Conservation (phyloP, 2,888 invertebrate species). For the Pocota personata region DNA sequence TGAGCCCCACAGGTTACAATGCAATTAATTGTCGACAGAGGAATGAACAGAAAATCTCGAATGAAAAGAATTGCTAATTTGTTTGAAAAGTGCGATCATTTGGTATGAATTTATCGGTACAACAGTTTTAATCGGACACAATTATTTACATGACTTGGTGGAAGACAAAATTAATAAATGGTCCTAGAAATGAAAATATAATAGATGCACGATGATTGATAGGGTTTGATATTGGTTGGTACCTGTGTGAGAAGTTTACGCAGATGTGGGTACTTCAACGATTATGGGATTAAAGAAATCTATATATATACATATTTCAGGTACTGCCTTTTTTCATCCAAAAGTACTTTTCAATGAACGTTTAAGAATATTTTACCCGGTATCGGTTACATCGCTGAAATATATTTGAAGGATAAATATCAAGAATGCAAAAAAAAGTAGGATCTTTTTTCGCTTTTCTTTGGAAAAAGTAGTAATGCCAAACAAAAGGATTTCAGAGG, state of each 20-base stretch:
- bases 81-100: slow-evolving; percentile 27
- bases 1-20: slow-evolving; percentile 35
- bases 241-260: slow-evolving; percentile 3
- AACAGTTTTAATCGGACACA: not conserved
- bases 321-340: not conserved
- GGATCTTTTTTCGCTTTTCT: slow-evolving; percentile 40
- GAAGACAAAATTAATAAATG: not conserved
- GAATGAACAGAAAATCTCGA: not conserved
- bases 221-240: slow-evolving; percentile 25
- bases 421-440: slow-evolving; percentile 38
- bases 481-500: slow-evolving; percentile 42
- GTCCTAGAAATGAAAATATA: not conserved
- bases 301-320: too few species aligned
- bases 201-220: slow-evolving; percentile 37
- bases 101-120: not conserved
- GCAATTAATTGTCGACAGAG: slow-evolving; percentile 60
- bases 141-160: slow-evolving; percentile 1
- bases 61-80: slow-evolving; percentile 57
- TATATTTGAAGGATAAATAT: slow-evolving; percentile 51
- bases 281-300: slow-evolving; percentile 69
- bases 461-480: slow-evolving; percentile 8
- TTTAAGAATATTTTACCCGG: slow-evolving; percentile 2
- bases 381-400: slow-evolving; percentile 55
- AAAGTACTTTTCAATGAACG: slow-evolving; percentile 15
- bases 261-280: slow-evolving; percentile 58